Base-by-base conservation (phyloP, 2,797 vertebrate species). In the Gallinago solitaria region DNA sequence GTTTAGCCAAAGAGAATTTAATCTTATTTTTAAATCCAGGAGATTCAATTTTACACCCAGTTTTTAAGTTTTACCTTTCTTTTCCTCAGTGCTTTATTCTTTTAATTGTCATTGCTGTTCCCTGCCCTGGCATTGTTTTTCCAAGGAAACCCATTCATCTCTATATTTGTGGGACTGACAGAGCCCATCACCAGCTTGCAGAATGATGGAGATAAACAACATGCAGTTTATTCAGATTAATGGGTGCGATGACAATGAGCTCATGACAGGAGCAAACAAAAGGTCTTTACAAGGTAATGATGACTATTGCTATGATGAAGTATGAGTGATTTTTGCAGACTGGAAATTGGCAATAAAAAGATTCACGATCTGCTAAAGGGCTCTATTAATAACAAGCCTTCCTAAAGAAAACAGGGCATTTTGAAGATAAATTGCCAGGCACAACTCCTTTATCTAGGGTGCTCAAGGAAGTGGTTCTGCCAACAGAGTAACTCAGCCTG, bases 201-300 rank as follows among this genome's bases (percentile, higher is more conserved):
- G 90, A 91, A 83, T 57, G 79, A 95, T 91, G 90, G 90, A 92
- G 85, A 93, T 76, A 90, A 96, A 95, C 63, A 94, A 48, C 28
- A 73, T 20, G 61, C 56, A 61, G 57, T 85, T 89, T 68, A 83
- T 95, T 93, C 88, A 93, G 83, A 96, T 93, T 75, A 95, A 96
- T 95, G 74, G 30, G 11, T 74, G 35, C 11, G 2, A 77, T 37
- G 51, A 75, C 92, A 94, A 87, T 18, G 39, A 93, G 89, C 87
- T 92, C 45, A 47, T 54, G 83, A 64, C 85, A 96, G 83, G 20
- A 93, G 50, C 80, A 86, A 95, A 76, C 41, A 85, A 81, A 93
- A 89, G 65, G 75, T 79, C 83, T 94, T 92, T 77, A 75, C 61
- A 90, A 67, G 69, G 30, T 63, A 87, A 73, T 79, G 71, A 94